Conservation (phyloP, 2,113 vertebrate genomes). For the Cisticola juncidis region DNA sequence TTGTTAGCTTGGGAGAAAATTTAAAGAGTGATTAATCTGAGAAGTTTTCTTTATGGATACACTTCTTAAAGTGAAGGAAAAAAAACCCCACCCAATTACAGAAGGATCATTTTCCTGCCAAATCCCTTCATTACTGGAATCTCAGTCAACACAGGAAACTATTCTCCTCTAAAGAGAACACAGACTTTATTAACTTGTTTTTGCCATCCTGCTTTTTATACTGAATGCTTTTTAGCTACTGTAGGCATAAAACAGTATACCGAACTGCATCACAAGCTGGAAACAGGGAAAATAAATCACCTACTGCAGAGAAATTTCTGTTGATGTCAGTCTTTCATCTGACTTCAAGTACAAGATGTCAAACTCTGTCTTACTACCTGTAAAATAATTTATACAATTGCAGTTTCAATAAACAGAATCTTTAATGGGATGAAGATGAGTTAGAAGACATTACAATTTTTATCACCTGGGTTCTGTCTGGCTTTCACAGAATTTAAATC, state of each 20-base stretch:
- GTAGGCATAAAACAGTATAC: not conserved
- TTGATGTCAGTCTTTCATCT: not conserved
- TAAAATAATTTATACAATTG: not conserved
- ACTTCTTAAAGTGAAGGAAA: not conserved
- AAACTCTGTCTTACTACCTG: not conserved
- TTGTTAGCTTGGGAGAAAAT: not conserved
- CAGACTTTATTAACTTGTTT: not conserved
- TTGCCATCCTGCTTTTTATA: not conserved
- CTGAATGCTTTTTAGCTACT: not conserved
- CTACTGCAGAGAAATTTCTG: not conserved
- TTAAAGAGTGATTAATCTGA: not conserved
- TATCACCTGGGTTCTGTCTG: not conserved
- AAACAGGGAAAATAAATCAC: not conserved
- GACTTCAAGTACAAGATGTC: not conserved
- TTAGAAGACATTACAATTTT: not conserved
- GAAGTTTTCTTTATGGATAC: not conserved
- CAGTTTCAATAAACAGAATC: not conserved
- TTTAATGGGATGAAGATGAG: not conserved
- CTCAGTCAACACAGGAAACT: not conserved
- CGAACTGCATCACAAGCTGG: not conserved
- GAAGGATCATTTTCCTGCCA: not conserved
- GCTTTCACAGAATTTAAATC: not conserved
- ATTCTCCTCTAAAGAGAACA: not conserved
- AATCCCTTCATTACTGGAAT: not conserved
- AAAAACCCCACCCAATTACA: accelerated